These are phyloP conservation scores for Jacana jacana DNA, from an alignment of 2,113 vertebrate species.

Conservation along the genomic window DNA sequence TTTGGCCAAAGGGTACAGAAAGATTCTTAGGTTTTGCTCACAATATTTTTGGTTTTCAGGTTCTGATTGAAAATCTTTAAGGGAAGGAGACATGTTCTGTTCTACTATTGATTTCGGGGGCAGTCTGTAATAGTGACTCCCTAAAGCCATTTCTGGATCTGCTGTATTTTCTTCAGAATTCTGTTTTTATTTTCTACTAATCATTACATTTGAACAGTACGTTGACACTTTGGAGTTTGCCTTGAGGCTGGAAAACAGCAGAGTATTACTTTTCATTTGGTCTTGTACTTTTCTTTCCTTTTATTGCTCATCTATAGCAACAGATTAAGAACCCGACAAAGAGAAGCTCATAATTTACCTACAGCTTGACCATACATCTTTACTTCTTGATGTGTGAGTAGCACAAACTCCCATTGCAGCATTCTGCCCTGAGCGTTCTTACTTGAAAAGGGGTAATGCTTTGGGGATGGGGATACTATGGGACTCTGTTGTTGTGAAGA, in stretches of 20 bases:
- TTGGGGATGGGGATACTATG: background rate
- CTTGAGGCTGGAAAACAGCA: background rate
- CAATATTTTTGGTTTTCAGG: background rate
- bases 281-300: background rate
- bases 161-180: background rate
- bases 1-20: background rate
- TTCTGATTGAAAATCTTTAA: conserved; percentile 27
- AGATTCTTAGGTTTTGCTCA: background rate
- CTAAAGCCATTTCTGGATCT: conserved; percentile 30
- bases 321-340: background rate
- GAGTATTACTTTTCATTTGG: conserved; percentile 18
- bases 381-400: background rate
- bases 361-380: background rate
- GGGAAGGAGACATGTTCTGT: background rate
- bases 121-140: conserved; percentile 10
- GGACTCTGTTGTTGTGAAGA: background rate
- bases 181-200: background rate
- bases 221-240: background rate
- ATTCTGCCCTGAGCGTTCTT: background rate
- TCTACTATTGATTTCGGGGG: conserved; percentile 17
- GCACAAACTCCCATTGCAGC: background rate
- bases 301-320: background rate
- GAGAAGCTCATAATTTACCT: background rate
- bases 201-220: background rate
- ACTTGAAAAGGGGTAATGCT: background rate